phyloP scores from a whole-genome alignment of 2,888 invertebrate species.

The Gisinianus flammeolus region DNA sequence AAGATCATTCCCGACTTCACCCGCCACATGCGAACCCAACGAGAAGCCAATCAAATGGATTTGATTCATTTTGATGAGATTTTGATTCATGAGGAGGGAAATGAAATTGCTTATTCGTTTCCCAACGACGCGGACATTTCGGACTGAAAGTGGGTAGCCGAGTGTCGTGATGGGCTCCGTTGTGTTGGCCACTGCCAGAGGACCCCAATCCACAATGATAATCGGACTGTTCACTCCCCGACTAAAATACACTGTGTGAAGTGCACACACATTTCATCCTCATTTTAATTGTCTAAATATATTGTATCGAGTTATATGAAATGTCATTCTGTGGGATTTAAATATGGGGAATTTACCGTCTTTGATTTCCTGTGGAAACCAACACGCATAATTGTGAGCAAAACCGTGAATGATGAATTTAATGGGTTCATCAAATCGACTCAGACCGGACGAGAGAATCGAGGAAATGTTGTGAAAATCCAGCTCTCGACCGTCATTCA shows the following conservation, averaged over 20 bases:
- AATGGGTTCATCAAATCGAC: background rate
- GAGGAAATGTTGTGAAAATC: background rate
- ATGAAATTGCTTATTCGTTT: slow-evolving; percentile 10
- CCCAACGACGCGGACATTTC: slow-evolving; percentile 26
- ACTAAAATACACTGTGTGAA: slow-evolving; percentile 13
- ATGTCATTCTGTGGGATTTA: background rate
- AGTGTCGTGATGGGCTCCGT: background rate
- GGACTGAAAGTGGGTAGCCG: background rate
- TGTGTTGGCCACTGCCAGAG: slow-evolving; percentile 3
- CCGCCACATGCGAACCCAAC: slow-evolving; percentile 25
- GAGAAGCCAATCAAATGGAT: slow-evolving; percentile 34
- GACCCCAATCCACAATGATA: slow-evolving; percentile 34
- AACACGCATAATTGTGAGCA: slow-evolving; percentile 29
- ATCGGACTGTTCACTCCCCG: slow-evolving; percentile 8
- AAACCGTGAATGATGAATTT: slow-evolving; percentile 37
- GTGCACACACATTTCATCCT: background rate
- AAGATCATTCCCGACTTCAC: slow-evolving; percentile 14
- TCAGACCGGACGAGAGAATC: background rate
- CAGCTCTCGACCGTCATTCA: background rate
- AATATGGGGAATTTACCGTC: slow-evolving; percentile 10
- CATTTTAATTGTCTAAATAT: background rate
- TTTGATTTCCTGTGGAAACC: slow-evolving; percentile 41
- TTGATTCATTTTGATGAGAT: background rate
- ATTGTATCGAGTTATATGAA: background rate
- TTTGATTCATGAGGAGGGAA: background rate